Evolutionary conservation across 2,797 vertebrate species (phyloP), one percentile per base, ranked within the genome.

Genomic region (Anabacerthia variegaticeps): DNA sequence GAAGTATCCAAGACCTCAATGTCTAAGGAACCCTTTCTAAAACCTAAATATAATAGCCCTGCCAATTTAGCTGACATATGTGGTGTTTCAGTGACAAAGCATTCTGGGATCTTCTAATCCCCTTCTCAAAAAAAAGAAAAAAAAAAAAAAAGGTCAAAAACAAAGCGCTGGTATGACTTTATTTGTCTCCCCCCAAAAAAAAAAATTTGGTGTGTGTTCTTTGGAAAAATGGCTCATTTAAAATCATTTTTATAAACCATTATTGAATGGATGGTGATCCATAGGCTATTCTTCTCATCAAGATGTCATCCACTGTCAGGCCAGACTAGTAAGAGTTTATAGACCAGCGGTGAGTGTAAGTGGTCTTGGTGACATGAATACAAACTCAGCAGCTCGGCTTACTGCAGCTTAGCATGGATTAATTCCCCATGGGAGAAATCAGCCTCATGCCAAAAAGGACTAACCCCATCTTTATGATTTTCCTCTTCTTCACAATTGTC

Each of bases 311-410:
- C 37, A 46, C 89, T 93, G 91, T 76, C 89, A 86, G 5, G 59
- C 78, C 85, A 81, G 82, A 82, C 87, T 93, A 91, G 55, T 49
- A 69, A n/a, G 76, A 90, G 69, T 90, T 95, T 85, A 49, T 37
- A 88, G 88, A 82, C 21, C 92, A 75, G 77, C 23, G 17, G 63
- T 24, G 66, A 78, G 69, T 62, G 11, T 34, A 67, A 96, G 90
- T 6, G 0, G 27, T 88, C 83, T 94, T 39, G 26, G 89, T 92
- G 89, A 88, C 85, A 96, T 0, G 3, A 86, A 93, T 84, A 93
- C 91, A 93, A 93, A 88, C 94, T 76, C 91, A 37, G 88, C 69
- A 95, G 85, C 82, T 96, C 76, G 79, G 48, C 22, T 94, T 59
- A 69, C 76, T 91, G 82, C 92, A 90, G 76, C 16, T 94, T 88